Base-by-base conservation (phyloP, 2,113 vertebrate genomes). In the Synchiropus splendidus region DNA sequence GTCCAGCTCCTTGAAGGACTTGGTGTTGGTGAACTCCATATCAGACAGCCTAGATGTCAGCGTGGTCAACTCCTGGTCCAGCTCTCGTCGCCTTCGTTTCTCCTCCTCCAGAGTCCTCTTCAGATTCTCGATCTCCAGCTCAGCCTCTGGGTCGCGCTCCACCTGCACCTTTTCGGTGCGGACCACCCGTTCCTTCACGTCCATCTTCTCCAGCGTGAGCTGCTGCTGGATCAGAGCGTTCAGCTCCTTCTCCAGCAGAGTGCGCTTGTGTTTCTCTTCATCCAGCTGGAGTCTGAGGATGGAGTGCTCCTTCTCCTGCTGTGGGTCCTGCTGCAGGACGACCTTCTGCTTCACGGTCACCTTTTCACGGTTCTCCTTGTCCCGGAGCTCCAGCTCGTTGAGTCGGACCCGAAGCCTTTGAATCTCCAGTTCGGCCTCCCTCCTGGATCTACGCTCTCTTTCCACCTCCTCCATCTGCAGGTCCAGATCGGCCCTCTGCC, bases 291-390 rank as follows among this genome's bases (percentile, higher is more conserved):
- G 75, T 48, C 55, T 85, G 33, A 98, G 85, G 34, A 96, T 86
- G 6, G 89, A 85, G 21, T 97, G 89, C 52, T 99, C 95, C 45
- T 92, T 90, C 68, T 94, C 89, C 72, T 98, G 93, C 64, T 93
- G 89, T 9, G 95, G 95, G 66, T 99, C 95, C 70, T 93, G 91
- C 77, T 98, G 91, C 34, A 97, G 80, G 16, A 98, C 90, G 8
- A 99, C 92, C 75, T 94, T 97, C 67, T 99, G 92, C 64, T 89
- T 92, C 49, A 89, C 88, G 0, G 92, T 95, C 27, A 99, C 94
- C 59, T 90, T 90, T 63, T 97, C 92, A 1, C 83, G 81, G 3
- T 88, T 90, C 61, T 93, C 89, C 36, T 84, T 87, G 65, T 92
- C 89, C 1, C 80, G 78, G 39, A 85, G 50, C 64, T 99, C 92